phyloP scores from a whole-genome alignment of 2,797 vertebrate species.

The Helarctos malayanus region DNA sequence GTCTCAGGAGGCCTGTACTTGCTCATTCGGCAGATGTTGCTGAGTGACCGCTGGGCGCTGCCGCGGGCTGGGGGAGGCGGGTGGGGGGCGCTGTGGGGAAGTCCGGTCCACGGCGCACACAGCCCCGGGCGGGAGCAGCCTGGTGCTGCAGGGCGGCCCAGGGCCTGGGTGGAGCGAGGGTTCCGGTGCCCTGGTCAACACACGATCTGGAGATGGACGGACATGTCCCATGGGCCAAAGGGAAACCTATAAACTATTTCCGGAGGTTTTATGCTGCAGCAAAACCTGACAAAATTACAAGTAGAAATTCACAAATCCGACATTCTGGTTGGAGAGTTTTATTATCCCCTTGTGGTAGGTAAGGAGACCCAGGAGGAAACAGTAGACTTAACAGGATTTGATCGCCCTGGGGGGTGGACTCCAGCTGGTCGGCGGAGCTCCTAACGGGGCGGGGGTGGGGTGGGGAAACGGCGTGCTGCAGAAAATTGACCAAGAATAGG shows the following conservation, averaged over 20 bases:
- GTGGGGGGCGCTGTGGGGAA: no score
- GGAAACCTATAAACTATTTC: neutral
- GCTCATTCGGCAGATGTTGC: neutral
- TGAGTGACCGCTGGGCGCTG: neutral
- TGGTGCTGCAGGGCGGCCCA: neutral
- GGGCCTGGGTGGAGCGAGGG: neutral
- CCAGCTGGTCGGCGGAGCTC: rapidly evolving
- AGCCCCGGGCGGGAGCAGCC: no score
- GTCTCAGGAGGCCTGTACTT: neutral
- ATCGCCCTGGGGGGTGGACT: neutral
- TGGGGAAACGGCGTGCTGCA: neutral
- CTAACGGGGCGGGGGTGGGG: no score
- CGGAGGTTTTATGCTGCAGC: neutral
- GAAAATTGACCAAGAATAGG: no score
- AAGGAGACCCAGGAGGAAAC: neutral
- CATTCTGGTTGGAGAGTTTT: neutral
- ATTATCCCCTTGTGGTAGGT: neutral
- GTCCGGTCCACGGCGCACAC: no score
- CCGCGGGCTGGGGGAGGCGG: neutral
- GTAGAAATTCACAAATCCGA: neutral
- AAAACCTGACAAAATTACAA: neutral
- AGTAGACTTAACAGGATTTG: no score
- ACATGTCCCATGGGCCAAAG: neutral
- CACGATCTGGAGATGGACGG: neutral
- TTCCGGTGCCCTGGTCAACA: no score